These are phyloP conservation scores for Macquaria ambigua DNA, from an alignment of 2,113 vertebrate species.

Conservation along the genomic window DNA sequence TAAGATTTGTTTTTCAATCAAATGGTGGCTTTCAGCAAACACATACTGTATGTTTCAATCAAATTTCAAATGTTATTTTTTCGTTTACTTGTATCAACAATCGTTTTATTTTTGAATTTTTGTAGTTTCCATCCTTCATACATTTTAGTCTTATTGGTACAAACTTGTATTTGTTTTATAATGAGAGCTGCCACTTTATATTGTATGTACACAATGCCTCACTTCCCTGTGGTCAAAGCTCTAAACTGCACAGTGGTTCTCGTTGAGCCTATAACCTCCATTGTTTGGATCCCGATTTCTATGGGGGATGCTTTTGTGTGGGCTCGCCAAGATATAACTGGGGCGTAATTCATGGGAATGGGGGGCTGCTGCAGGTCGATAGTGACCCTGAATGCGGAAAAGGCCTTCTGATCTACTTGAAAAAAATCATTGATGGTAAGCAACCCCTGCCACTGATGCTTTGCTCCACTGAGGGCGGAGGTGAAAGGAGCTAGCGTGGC, in stretches of 20 bases:
- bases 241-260: constrained; percentile 21
- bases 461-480: constrained; percentile 73
- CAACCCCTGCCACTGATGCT: constrained; percentile 72
- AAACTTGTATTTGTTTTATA: constrained; percentile 6
- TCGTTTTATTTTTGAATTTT: neutral
- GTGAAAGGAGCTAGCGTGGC: constrained; percentile 77
- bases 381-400: constrained; percentile 79
- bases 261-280: constrained; percentile 52
- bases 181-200: constrained; percentile 27
- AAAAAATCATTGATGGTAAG: constrained; percentile 81
- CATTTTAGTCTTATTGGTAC: neutral
- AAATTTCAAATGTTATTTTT: neutral
- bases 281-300: constrained; percentile 59
- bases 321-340: constrained; percentile 67
- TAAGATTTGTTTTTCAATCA: neutral
- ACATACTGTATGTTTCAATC: neutral
- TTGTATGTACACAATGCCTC: constrained; percentile 42
- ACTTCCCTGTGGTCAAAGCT: constrained; percentile 48
- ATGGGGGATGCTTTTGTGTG: constrained; percentile 52
- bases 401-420: constrained; percentile 85
- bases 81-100: neutral
- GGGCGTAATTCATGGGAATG: constrained; percentile 78
- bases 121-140: neutral
- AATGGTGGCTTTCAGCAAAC: neutral
- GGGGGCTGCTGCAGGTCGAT: constrained; percentile 82